A percentile compares a stretch with the other conserved stretches of the same genome.
phyloP scores from a whole-genome alignment of 2,797 vertebrate species.

The Salmo trutta region DNA sequence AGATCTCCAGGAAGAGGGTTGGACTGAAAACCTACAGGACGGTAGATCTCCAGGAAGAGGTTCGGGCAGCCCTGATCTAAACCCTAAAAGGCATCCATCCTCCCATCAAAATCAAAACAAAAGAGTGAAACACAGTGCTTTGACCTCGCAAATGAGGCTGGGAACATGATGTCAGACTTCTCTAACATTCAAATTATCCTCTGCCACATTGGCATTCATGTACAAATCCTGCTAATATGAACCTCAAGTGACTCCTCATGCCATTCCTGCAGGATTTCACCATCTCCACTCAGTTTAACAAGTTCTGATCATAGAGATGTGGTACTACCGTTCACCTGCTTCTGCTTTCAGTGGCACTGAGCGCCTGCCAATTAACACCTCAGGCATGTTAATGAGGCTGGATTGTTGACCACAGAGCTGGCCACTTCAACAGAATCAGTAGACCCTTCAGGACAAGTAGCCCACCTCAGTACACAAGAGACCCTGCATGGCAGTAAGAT shows the following conservation, averaged over 20 bases:
- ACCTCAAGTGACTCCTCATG: slow-evolving; percentile 59
- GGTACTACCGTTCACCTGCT: slow-evolving; percentile 67
- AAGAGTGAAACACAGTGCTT: slow-evolving; percentile 52
- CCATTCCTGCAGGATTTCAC: neutral
- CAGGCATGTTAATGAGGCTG: slow-evolving; percentile 76
- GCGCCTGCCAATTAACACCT: slow-evolving; percentile 79
- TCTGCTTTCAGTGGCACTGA: slow-evolving; percentile 65
- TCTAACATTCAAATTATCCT: slow-evolving; percentile 72
- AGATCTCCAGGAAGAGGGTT: too few relatives aligned
- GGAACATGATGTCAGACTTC: slow-evolving; percentile 74
- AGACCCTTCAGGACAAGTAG: slow-evolving; percentile 72
- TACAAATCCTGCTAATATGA: slow-evolving; percentile 64
- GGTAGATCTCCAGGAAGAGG: too few relatives aligned
- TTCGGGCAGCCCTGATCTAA: too few relatives aligned
- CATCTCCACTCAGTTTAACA: slow-evolving; percentile 57
- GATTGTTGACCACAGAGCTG: slow-evolving; percentile 70
- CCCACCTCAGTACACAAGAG: slow-evolving; percentile 63
- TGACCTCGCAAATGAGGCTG: slow-evolving; percentile 66
- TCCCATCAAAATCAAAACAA: slow-evolving; percentile 10
- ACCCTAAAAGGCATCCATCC: neutral
- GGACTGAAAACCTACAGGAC: too few relatives aligned
- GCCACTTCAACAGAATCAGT: slow-evolving; percentile 75
- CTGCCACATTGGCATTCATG: slow-evolving; percentile 66
- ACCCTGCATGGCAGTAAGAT: slow-evolving; percentile 37
- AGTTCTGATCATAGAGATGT: slow-evolving; percentile 25